Evolutionary conservation across 2,888 invertebrate species (phyloP), one percentile per base, ranked within the genome.

Genomic region (Dilophus febrilis): DNA sequence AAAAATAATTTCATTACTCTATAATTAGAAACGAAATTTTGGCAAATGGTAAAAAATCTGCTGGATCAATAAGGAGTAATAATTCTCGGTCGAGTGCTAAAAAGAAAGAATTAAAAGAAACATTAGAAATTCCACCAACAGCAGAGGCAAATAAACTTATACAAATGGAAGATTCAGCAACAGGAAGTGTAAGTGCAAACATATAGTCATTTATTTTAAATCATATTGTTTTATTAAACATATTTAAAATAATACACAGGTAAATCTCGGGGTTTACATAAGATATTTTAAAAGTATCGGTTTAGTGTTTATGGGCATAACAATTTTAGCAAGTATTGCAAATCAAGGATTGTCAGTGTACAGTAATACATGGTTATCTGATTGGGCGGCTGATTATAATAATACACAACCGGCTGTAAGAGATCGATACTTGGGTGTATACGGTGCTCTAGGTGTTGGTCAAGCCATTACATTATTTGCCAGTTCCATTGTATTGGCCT

Each of bases 81-180:
- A n/a, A n/a, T n/a, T n/a, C n/a, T n/a, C n/a, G n/a, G n/a, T n/a
- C n/a, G n/a, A n/a, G n/a, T n/a, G n/a, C n/a, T n/a, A n/a, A n/a
- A n/a, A n/a, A n/a, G n/a, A n/a, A n/a, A n/a, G n/a, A n/a, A n/a
- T n/a, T n/a, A n/a, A n/a, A n/a, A n/a, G n/a, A n/a, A n/a, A n/a
- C n/a, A 6, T 13, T 4, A 10, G 32, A 10, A n/a, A 14, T 17
- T n/a, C n/a, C n/a, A 14, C 13, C n/a, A 4, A 14, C 4, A 14
- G 8, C 16, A 7, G 10, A 32, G 7, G 17, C 17, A 34, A 17
- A 3, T 52, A 87, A 85, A 63, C 67, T 95, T 7, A 92, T 94
- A 46, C 88, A 92, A 61, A 73, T 71, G 0, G 95, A 95, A 57
- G 87, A 83, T 58, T 69, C 90, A 0, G 87, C 90, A 67, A 90